Evolutionary conservation across 2,888 invertebrate species (phyloP).

Genomic region (Oxyteleia sp.): DNA sequence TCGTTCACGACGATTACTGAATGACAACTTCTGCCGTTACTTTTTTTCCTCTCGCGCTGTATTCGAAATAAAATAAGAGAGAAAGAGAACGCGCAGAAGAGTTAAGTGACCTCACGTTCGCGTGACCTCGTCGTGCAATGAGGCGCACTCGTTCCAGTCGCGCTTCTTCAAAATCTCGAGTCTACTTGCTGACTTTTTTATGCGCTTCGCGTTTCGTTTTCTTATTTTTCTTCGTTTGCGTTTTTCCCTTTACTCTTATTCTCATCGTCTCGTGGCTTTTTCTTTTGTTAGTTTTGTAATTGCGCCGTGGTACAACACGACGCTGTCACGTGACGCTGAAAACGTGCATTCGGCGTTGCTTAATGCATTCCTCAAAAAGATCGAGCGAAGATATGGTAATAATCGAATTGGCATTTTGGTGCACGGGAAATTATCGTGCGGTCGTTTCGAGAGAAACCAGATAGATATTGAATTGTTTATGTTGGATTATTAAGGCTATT

Average conservation of each 20-base stretch:
- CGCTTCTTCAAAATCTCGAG: slow-evolving; percentile 70
- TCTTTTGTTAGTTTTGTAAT: slow-evolving; percentile 66
- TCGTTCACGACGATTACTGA: background rate
- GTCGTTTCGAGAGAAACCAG: slow-evolving; percentile 25
- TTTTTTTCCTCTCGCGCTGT: slow-evolving; percentile 25
- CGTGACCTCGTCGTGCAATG: slow-evolving; percentile 81
- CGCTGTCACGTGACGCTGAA: slow-evolving; percentile 50
- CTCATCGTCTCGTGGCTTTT: slow-evolving; percentile 26
- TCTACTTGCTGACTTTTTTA: slow-evolving; percentile 39
- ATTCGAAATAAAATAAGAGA: slow-evolving; percentile 63
- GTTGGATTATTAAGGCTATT: slow-evolving; percentile 36
- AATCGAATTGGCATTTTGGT: slow-evolving; percentile 57
- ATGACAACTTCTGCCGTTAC: background rate
- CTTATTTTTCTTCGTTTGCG: slow-evolving; percentile 28
- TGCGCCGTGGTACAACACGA: slow-evolving; percentile 51
- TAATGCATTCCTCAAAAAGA: slow-evolving; percentile 57
- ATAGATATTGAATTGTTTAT: slow-evolving; percentile 33
- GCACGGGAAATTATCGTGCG: slow-evolving; percentile 41
- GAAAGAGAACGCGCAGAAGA: slow-evolving; percentile 69
- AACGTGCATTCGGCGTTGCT: slow-evolving; percentile 56
- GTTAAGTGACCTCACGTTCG: slow-evolving; percentile 80
- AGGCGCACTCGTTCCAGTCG: slow-evolving; percentile 77
- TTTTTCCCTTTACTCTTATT: slow-evolving; percentile 10
- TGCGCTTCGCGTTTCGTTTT: slow-evolving; percentile 31
- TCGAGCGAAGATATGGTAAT: slow-evolving; percentile 50